phyloP scores from a whole-genome alignment of 2,797 vertebrate genomes.

The Fundulus diaphanus region DNA sequence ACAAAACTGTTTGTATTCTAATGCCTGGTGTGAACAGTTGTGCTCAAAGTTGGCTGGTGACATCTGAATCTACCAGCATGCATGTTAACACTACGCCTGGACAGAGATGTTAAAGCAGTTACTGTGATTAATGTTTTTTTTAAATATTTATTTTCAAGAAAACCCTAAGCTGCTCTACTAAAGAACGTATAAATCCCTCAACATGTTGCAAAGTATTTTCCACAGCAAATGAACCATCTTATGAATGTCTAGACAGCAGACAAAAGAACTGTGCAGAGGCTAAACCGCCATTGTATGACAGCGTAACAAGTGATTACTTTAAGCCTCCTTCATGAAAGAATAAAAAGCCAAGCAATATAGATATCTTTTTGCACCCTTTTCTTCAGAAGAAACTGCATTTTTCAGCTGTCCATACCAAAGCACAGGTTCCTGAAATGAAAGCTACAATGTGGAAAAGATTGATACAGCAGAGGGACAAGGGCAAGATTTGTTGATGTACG shows the following conservation, averaged over 20 bases:
- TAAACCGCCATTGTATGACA: slow-evolving; percentile 43
- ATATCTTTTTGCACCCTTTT: slow-evolving; percentile 5
- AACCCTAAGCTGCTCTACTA: slow-evolving; percentile 7
- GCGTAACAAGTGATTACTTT: slow-evolving; percentile 45
- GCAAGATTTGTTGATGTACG: slow-evolving; percentile 47
- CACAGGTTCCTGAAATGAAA: slow-evolving; percentile 19
- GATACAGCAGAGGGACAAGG: slow-evolving; percentile 27
- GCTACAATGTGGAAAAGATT: slow-evolving; percentile 33
- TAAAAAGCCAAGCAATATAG: slow-evolving; percentile 32
- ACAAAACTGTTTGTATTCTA: background rate
- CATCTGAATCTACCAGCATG: background rate
- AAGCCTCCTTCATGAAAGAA: slow-evolving; percentile 30
- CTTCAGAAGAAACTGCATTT: slow-evolving; percentile 16
- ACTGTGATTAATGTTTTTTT: background rate
- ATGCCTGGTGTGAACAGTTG: background rate
- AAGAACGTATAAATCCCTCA: slow-evolving; percentile 33
- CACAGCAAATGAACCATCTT: slow-evolving; percentile 21
- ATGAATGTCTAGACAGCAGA: slow-evolving; percentile 25
- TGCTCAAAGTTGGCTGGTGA: background rate
- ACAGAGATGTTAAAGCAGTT: background rate
- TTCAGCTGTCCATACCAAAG: slow-evolving; percentile 24
- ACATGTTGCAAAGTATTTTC: slow-evolving; percentile 32
- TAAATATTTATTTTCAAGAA: slow-evolving; percentile 19
- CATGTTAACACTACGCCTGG: background rate
- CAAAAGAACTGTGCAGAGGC: slow-evolving; percentile 38